Conservation (phyloP, 2,888 invertebrate genomes). For the Leucozona laternaria region DNA sequence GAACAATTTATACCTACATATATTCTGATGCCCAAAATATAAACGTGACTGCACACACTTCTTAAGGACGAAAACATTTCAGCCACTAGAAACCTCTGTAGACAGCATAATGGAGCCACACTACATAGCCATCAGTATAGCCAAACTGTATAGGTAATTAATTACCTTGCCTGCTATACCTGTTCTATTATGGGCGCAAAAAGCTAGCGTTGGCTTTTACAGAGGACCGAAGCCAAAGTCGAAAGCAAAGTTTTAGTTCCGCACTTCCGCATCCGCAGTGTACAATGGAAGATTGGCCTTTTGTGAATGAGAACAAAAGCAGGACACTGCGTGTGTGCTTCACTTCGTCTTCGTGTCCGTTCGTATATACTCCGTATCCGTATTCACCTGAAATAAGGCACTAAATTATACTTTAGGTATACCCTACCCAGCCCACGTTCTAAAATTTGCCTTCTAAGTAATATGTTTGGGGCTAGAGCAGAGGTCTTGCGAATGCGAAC, state of each 20-base stretch:
- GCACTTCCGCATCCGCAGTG: not conserved
- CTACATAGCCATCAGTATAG: not conserved
- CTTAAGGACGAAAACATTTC: constrained; percentile 15
- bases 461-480: constrained; percentile 1
- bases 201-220: constrained; percentile 42
- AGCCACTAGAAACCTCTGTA: not conserved
- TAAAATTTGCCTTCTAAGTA: constrained; percentile 27
- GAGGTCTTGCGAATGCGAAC: not conserved
- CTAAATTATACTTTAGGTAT: constrained; percentile 71
- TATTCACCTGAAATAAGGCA: constrained; percentile 58
- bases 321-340: constrained; percentile 55
- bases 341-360: not conserved
- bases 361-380: not conserved
- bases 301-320: constrained; percentile 50
- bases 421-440: constrained; percentile 42
- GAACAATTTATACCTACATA: constrained; percentile 42
- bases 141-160: constrained; percentile 61
- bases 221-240: constrained; percentile 3
- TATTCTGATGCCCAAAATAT: constrained; percentile 32
- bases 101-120: not conserved
- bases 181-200: constrained; percentile 37
- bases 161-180: constrained; percentile 55
- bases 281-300: constrained; percentile 49
- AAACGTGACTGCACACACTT: constrained; percentile 52
- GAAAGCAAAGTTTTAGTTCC: not conserved